These are phyloP conservation scores for Hippocampus zosterae DNA, from an alignment of 2,113 vertebrate genomes.

Conservation along the genomic window DNA sequence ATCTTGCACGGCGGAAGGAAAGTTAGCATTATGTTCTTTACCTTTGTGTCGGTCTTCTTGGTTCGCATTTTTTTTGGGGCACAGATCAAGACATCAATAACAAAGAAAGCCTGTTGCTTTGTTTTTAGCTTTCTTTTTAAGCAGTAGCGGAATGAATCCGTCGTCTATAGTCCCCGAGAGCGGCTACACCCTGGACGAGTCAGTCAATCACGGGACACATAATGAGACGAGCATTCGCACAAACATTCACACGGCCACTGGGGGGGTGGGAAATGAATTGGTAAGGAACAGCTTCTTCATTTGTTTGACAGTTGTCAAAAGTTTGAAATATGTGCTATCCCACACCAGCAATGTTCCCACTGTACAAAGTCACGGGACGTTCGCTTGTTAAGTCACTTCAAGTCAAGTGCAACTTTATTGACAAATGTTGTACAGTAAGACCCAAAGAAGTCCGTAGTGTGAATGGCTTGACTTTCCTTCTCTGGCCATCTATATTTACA, in stretches of 20 bases:
- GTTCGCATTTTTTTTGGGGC: too few species aligned
- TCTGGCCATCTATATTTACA: slow-evolving; percentile 32
- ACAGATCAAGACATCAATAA: neutral
- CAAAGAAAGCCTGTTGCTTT: neutral
- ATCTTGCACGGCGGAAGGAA: too few species aligned
- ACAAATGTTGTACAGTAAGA: neutral
- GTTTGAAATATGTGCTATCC: neutral
- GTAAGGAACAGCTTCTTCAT: neutral
- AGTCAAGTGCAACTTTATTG: neutral
- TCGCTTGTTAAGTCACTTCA: neutral
- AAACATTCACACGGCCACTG: neutral
- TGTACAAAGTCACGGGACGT: neutral
- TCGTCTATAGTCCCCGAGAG: neutral
- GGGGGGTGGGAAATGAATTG: neutral
- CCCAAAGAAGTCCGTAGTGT: neutral
- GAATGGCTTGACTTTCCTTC: slow-evolving; percentile 19
- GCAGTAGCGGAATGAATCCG: neutral
- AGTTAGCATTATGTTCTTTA: too few species aligned
- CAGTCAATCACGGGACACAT: neutral
- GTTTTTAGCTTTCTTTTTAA: neutral
- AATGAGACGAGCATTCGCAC: neutral
- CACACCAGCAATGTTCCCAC: neutral
- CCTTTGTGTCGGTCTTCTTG: too few species aligned
- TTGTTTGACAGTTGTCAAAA: neutral
- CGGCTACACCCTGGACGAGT: neutral